Base-by-base conservation (phyloP, 2,888 invertebrate genomes). In the Eupithecia exiguata region DNA sequence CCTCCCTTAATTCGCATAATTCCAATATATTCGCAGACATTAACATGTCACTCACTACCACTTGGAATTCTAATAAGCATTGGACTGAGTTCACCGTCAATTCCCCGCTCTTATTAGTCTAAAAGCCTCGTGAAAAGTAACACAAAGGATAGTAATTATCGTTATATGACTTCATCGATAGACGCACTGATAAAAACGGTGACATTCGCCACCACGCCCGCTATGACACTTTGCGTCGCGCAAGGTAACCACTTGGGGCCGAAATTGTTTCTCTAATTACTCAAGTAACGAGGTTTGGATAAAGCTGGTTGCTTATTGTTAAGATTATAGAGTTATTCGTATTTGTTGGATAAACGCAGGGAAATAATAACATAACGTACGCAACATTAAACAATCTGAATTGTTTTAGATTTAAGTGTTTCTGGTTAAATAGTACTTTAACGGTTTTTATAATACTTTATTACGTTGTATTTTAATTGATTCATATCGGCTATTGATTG, bases 81-180 rank as follows among this genome's bases (percentile, higher is more conserved):
- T 81, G 67, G 80, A 83, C 79, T 79, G 71, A 74, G 66, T 81
- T 69, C 49, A 72, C 74, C 69, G 76, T 75, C 77, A 58, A 76
- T 74, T 76, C 80, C 72, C 72, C 68, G 74, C 79, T 75, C 74
- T 75, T 81, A 87, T 88, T 87, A 88, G 75, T 79, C 81, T 86
- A 86, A 88, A 87, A 89, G 87, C 84, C 69, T 72, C 78, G 73
- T 80, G 79, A 77, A 76, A 72, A 78, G 77, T 76, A 67, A 73
- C 77, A 70, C 79, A 79, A 80, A 79, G 71, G 78, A 79, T 74
- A 73, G 80, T 84, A 86, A 88, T 87, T 88, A 84, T 81, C 78
- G 77, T 81, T 84, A 84, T 83, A 84, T 83, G 86, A 79, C 82
- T 81, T 80, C 79, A 80, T 83, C 82, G 83, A 85, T 84, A 76